A percentile compares a stretch with the other conserved stretches of the same genome.
These are phyloP conservation scores for Thaleichthys pacificus DNA, from an alignment of 2,797 vertebrate species.

Conservation along the genomic window DNA sequence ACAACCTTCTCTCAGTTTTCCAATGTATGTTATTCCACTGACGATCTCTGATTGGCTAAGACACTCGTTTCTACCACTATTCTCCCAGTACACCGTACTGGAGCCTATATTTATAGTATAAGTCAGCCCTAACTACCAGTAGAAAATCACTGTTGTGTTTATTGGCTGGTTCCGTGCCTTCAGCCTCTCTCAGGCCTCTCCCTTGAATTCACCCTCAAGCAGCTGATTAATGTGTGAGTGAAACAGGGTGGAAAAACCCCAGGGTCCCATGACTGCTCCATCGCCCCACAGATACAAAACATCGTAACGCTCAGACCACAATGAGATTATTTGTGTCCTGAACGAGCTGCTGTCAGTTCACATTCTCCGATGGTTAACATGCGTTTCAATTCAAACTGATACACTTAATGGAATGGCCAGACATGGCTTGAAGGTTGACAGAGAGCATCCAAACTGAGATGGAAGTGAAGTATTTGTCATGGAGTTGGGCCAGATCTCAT, in stretches of 20 bases:
- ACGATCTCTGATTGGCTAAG: not conserved
- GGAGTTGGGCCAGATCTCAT: not conserved
- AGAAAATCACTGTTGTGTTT: too few species aligned
- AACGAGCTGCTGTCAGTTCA: not conserved
- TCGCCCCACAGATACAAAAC: not conserved
- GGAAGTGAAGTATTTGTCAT: not conserved
- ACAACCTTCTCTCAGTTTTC: not conserved
- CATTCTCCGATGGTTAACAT: not conserved
- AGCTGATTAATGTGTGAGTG: constrained; percentile 7
- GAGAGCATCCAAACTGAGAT: not conserved
- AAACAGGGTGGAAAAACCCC: not conserved
- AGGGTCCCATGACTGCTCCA: constrained; percentile 17
- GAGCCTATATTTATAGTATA: too few species aligned
- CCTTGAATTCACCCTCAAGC: not conserved
- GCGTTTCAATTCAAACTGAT: not conserved
- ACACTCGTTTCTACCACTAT: not conserved
- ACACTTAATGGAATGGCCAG: not conserved
- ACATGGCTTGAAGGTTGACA: not conserved
- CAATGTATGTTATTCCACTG: not conserved
- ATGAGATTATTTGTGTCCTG: constrained; percentile 4
- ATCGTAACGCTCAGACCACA: not conserved
- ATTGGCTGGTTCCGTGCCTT: too few species aligned
- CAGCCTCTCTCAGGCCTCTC: not conserved
- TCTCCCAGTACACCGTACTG: too few species aligned
- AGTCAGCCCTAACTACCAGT: too few species aligned